Base-by-base conservation (phyloP, 2,797 vertebrate species). In the Iguana delicatissima region DNA sequence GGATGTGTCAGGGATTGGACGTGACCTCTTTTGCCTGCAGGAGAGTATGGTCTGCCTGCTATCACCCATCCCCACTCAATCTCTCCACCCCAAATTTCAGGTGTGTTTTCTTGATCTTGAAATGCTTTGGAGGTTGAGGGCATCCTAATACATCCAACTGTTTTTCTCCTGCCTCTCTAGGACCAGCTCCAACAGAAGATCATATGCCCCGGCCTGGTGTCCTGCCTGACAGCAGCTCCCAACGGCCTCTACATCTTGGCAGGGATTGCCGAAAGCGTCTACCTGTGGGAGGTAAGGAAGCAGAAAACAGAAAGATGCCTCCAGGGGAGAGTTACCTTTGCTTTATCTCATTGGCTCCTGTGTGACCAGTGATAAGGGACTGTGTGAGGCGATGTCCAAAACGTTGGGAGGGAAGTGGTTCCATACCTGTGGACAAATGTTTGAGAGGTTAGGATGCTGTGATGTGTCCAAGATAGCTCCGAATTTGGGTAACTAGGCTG, bases 151-250 rank as follows among this genome's bases (percentile, higher is more conserved):
- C 29, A 35, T 74, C 18, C 12, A 22, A 29, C 12, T 73, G 0
- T 57, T 69, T 0, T 35, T 85, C 64, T 85, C 62, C 6, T 92
- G 22, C 92, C 6, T 64, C 16, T 88, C 83, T 93, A 99, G 99
- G 99, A 99, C 90, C 99, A 99, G 96, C 98, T 99, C 73, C 99
- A 99, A 95, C 99, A 99, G 97, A 99, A 99, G 96, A 98, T 99
- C 22, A 97, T 99, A 50, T 99, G 99, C 93, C 98, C 99, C 0
- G 99, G 98, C 85, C 97, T 98, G 0, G 98, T 99, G 84, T 99
- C 98, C 80, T 99, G 98, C 95, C 96, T 99, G 90, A 97, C 98
- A 0, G 96, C 98, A 0, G 98, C 99, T 7, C 98, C 98, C 77
- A 97, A 98, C 0, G 98, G 99, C 2, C 97, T 98, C 57, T 99